Base-by-base conservation (phyloP, 2,888 invertebrate species). In the Pterostichus madidus region DNA sequence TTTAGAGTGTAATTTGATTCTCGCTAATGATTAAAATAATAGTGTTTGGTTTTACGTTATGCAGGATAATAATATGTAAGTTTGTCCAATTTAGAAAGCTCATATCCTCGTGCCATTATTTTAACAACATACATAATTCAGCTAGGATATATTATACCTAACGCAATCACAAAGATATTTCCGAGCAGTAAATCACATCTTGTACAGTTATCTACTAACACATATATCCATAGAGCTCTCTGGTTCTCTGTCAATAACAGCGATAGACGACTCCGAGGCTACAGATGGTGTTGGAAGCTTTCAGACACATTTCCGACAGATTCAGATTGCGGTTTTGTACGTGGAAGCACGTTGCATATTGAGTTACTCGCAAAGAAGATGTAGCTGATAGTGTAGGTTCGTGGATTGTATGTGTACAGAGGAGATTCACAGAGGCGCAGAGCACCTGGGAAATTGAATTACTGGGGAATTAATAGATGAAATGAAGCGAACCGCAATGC, bases 61-160 rank as follows among this genome's bases (percentile, higher is more conserved):
- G n/a, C n/a, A n/a, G 39, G 5, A 39, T 6, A 39, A 39, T 8
- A 39, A 39, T 39, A 0, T 39, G 0, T 39, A 39, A 1, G 39
- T 71, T 15, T 71, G 13, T 44, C 13, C 35, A 64, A 64, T 64
- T 35, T 64, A 32, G 13, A 52, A 39, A 15, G 5, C 68, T 71
- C 44, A 71, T 44, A 39, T 71, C 44, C 44, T 15, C 11, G 8
- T 17, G 39, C 44, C 44, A 68, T 68, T 68, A 68, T 15, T 35
- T 15, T 61, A 61, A 61, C 68, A 71, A 44, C 68, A 17, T 71
- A 15, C 68, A 71, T 71, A 71, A 71, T 44, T 44, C 15, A 71
- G 15, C 68, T 13, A 2, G 39, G n/a, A 13, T 44, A 71, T 44
- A 39, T 3, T 39, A 39, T 71, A 71, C 44, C 44, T 13, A 71